These are phyloP conservation scores for Pseudochirops corinnae DNA, from an alignment of 2,797 vertebrate species.

Conservation along the genomic window DNA sequence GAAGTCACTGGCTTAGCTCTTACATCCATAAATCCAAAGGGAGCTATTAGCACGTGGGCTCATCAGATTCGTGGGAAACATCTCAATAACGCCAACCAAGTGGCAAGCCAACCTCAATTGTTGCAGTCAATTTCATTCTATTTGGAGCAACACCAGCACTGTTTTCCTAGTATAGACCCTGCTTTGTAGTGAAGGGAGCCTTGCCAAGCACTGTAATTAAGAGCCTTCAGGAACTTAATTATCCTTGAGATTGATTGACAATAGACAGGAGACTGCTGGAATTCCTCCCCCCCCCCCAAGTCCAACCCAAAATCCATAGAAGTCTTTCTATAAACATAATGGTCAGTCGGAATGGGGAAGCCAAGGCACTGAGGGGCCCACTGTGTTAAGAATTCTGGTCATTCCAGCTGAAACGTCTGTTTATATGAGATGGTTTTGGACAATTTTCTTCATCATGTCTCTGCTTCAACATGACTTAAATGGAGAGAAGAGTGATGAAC, in stretches of 20 bases:
- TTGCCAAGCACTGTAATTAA: conserved; percentile 1
- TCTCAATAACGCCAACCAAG: background rate
- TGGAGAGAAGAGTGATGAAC: background rate
- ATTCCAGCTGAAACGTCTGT: background rate
- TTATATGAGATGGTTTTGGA: background rate
- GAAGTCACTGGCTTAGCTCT: background rate
- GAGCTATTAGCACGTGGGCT: background rate
- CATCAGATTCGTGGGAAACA: conserved; percentile 1
- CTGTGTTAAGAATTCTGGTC: background rate
- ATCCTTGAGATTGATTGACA: background rate
- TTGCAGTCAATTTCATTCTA: conserved; percentile 7
- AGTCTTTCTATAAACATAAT: background rate
- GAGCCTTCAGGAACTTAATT: conserved; percentile 2
- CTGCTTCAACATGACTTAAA: background rate
- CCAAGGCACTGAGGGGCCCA: background rate
- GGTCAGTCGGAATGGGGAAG: background rate
- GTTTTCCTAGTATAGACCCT: background rate
- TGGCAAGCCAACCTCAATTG: background rate
- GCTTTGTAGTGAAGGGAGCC: conserved; percentile 2
- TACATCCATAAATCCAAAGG: background rate
- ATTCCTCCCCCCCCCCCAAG: background rate
- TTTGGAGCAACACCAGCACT: background rate
- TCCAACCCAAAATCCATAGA: background rate
- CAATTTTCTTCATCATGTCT: background rate
- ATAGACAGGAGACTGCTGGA: background rate